phyloP scores from a whole-genome alignment of 1,140 invertebrate genomes.

The Rhynchophorus ferrugineus region DNA sequence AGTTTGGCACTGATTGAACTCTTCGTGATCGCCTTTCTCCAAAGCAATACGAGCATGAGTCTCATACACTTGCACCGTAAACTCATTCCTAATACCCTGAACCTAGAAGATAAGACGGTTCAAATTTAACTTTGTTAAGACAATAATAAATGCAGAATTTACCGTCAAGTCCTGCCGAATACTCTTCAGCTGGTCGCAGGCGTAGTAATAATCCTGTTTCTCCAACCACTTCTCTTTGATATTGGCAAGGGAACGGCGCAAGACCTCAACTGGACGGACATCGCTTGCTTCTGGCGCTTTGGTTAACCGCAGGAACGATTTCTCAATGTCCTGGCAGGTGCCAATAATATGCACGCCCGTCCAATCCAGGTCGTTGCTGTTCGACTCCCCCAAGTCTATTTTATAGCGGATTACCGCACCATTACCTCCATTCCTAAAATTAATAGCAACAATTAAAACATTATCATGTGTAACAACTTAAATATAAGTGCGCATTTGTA shows the following conservation, averaged over 20 bases:
- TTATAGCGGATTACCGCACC: not conserved
- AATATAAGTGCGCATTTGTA: no score
- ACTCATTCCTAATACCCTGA: conserved; percentile 88
- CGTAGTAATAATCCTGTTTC: conserved; percentile 89
- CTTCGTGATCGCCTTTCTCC: conserved; percentile 95
- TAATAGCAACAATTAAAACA: no score
- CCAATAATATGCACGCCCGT: conserved; percentile 85
- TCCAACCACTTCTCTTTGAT: conserved; percentile 85
- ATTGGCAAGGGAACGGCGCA: conserved; percentile 76
- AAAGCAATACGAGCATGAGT: conserved; percentile 94
- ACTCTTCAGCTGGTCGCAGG: conserved; percentile 97
- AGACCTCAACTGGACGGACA: conserved; percentile 80
- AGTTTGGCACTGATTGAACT: conserved; percentile 98
- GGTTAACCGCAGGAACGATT: conserved; percentile 89
- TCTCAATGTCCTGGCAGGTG: conserved; percentile 86
- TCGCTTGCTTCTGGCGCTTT: conserved; percentile 89
- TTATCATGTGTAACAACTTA: no score
- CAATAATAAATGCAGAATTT: conserved; percentile 38
- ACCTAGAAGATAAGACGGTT: conserved; percentile 51
- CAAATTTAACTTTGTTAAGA: not conserved
- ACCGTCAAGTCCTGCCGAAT: conserved; percentile 97
- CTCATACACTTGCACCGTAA: conserved; percentile 96
- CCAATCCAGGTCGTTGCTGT: conserved; percentile 69
- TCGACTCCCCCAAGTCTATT: conserved; percentile 44
- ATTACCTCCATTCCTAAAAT: no score